Evolutionary conservation across 2,797 vertebrate species (phyloP).

Genomic region (Melanotaenia trifasciata): DNA sequence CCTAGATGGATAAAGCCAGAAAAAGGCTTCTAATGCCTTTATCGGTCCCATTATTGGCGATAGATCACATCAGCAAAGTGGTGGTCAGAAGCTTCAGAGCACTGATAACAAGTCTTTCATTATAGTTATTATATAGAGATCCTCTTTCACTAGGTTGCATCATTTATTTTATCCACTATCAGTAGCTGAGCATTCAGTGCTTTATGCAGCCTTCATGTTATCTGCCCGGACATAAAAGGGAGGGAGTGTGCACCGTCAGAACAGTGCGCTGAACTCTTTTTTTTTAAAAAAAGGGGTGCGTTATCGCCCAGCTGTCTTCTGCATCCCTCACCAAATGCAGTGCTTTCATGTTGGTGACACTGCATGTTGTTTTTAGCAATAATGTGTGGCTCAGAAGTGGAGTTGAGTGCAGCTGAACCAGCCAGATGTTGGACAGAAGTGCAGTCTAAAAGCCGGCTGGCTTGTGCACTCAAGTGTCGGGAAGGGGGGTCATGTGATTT

Average conservation of each 20-base stretch:
- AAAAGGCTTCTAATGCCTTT: conserved; percentile 57
- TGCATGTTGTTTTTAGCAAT: conserved; percentile 34
- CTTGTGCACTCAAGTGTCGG: conserved; percentile 79
- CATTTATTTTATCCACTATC: conserved; percentile 76
- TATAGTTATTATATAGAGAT: conserved; percentile 72
- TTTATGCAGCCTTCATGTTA: conserved; percentile 61
- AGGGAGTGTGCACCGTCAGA: conserved; percentile 75
- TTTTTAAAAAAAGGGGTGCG: background rate
- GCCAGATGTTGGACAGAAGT: conserved; percentile 89
- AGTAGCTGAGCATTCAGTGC: conserved; percentile 47
- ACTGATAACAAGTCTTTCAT: conserved; percentile 73
- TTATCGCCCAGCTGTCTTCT: conserved; percentile 34
- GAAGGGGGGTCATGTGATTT: conserved; percentile 79
- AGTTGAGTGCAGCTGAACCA: conserved; percentile 56
- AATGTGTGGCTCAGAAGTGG: conserved; percentile 27
- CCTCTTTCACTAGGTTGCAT: conserved; percentile 77
- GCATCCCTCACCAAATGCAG: conserved; percentile 9
- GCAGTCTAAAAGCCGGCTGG: conserved; percentile 74
- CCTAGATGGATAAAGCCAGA: conserved; percentile 52
- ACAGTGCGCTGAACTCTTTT: conserved; percentile 78
- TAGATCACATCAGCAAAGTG: conserved; percentile 70
- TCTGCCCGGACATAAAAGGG: conserved; percentile 72
- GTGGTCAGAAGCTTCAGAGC: conserved; percentile 66
- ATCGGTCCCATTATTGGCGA: conserved; percentile 68
- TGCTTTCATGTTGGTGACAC: conserved; percentile 43